Percentiles rank a stretch among this genome's conserved stretches.
Evolutionary conservation across 2,113 vertebrate species (phyloP).

Genomic region (Halcyon malimbica): DNA sequence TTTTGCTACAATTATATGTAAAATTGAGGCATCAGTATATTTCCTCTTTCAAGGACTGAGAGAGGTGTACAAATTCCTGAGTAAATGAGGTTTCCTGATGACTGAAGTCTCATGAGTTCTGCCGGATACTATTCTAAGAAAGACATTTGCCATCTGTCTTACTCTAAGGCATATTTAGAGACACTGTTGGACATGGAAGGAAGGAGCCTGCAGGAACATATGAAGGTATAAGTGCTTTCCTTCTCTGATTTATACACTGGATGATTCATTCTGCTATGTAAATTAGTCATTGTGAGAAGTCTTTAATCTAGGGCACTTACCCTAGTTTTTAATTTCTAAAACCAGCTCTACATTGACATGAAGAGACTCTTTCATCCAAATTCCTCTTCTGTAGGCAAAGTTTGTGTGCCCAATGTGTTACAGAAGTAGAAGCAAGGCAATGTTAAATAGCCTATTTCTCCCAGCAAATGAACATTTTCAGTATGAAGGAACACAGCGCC

Average conservation of each 20-base stretch:
- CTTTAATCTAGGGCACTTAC: not conserved
- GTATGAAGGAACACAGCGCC: not conserved
- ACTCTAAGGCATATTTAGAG: not conserved
- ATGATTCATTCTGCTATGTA: not conserved
- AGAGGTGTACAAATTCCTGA: not conserved
- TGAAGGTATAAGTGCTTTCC: not conserved
- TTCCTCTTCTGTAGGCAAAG: not conserved
- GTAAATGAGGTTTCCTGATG: not conserved
- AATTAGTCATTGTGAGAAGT: not conserved
- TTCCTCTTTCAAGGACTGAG: not conserved
- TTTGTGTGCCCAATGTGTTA: not conserved
- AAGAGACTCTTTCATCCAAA: not conserved
- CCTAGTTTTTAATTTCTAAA: not conserved
- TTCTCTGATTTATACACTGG: not conserved
- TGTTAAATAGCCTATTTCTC: not conserved
- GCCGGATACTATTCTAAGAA: not conserved
- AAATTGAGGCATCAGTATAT: not conserved
- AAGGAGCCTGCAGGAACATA: not conserved
- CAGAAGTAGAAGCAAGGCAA: not conserved
- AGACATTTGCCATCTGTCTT: not conserved
- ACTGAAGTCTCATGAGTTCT: not conserved
- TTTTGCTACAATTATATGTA: not conserved
- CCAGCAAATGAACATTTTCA: not conserved
- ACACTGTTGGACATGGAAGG: not conserved
- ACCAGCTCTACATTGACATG: not conserved